Evolutionary conservation across 2,888 invertebrate genomes (phyloP), one percentile per base, ranked within the genome.

Genomic region (Esperia sulphurella): DNA sequence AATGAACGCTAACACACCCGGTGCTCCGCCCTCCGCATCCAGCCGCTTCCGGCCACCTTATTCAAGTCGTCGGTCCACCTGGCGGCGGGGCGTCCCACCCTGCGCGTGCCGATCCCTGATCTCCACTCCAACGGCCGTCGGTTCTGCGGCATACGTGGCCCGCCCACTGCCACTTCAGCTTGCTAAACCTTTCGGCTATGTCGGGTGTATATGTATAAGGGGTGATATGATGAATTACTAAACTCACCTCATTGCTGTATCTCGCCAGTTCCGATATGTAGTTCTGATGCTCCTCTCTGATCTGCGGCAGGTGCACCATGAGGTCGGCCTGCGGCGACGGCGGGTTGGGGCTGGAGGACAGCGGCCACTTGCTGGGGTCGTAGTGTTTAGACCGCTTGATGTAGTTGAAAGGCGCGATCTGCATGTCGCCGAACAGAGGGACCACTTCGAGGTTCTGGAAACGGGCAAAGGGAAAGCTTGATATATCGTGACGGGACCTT

Each of bases 391-490:
- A 97, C 14, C 97, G 91, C 77, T 96, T 97, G 56, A 99, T 97
- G 72, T 99, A 99, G 75, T 98, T 97, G 79, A 99, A 99, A 0
- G 99, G 99, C 0, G 98, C 98, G 47, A 99, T 98, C 85, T 99
- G 98, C 99, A 99, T 99, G 65, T 99, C 99, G 0, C 99, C 99
- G 78, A 98, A 99, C 1, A 99, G 83, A 0, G 98, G 98, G 0
- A 98, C 98, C 46, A 98, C 98, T 82, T 98, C 98, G 55, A 98
- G 79, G 71, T 97, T 97, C 93, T 94, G 73, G 0, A 65, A 68
- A n/a, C n/a, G n/a, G 21, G 21, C 21, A 21, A 21, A 21, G 3
- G n/a, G n/a, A n/a, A n/a, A n/a, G n/a, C n/a, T n/a, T n/a, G n/a
- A n/a, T n/a, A n/a, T n/a, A n/a, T n/a, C n/a, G n/a, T n/a, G n/a